Evolutionary conservation across 2,113 vertebrate genomes (phyloP).

Genomic region (Ameiurus melas): DNA sequence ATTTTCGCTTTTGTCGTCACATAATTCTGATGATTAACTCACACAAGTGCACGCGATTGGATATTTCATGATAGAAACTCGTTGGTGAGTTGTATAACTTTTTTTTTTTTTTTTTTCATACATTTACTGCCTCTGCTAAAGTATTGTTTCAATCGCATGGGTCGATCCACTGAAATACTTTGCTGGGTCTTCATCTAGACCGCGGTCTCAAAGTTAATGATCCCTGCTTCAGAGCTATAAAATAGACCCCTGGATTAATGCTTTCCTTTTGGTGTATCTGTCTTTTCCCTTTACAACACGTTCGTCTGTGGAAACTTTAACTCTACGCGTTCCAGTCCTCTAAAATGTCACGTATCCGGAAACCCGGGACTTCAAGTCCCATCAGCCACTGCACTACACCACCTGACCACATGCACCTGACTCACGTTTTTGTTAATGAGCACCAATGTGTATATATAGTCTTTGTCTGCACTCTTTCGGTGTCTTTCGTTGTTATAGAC

Average conservation of each 20-base stretch:
- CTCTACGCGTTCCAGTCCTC: background rate
- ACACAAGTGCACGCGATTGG: background rate
- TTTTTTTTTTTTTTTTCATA: background rate
- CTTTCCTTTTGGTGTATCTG: background rate
- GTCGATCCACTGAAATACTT: no score
- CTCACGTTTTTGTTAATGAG: no score
- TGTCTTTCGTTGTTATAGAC: no score
- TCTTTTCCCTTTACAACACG: background rate
- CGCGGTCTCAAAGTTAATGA: background rate
- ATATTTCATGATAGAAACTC: background rate
- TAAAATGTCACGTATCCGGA: no score
- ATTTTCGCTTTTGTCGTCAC: background rate
- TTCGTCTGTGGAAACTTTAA: background rate
- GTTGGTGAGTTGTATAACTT: background rate
- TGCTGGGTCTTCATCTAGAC: background rate
- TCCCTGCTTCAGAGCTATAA: background rate
- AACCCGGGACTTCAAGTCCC: no score
- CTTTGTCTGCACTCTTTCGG: no score
- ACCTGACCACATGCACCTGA: no score
- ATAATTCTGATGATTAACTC: background rate
- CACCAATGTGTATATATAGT: no score
- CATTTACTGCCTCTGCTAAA: background rate
- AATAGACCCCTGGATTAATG: background rate
- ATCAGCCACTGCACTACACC: no score
- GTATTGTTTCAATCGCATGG: background rate